phyloP scores from a whole-genome alignment of 2,888 invertebrate genomes.

The Thymelicus sylvestris region DNA sequence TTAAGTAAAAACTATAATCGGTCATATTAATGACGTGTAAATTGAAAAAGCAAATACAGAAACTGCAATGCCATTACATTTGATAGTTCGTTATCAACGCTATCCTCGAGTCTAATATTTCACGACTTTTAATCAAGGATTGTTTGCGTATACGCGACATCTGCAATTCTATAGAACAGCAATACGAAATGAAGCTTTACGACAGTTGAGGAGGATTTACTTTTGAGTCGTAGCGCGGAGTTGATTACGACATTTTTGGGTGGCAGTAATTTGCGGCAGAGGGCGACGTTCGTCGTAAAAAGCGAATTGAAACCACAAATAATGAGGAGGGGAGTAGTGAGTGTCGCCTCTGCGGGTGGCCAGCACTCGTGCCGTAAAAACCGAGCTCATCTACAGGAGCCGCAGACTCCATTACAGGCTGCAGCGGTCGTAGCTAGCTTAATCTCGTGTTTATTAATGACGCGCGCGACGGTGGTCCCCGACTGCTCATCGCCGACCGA shows the following conservation, averaged over 20 bases:
- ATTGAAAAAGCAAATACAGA: slow-evolving; percentile 31
- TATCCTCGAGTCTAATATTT: slow-evolving; percentile 32
- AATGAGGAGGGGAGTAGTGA: slow-evolving; percentile 67
- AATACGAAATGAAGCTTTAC: slow-evolving; percentile 40
- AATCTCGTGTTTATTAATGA: slow-evolving; percentile 78
- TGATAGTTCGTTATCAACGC: slow-evolving; percentile 36
- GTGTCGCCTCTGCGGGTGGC: slow-evolving; percentile 79
- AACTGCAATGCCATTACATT: slow-evolving; percentile 20
- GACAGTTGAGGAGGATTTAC: slow-evolving; percentile 4
- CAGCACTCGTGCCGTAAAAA: slow-evolving; percentile 81
- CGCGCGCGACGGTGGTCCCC: slow-evolving; percentile 64
- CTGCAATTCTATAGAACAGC: slow-evolving; percentile 12
- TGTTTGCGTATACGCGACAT: slow-evolving; percentile 21
- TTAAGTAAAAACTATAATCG: slow-evolving; percentile 26
- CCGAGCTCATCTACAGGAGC: slow-evolving; percentile 76
- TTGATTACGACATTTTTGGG: slow-evolving; percentile 61
- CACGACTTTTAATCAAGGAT: slow-evolving; percentile 44
- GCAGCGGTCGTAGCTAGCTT: slow-evolving; percentile 64
- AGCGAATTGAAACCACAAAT: slow-evolving; percentile 83
- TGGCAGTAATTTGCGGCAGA: slow-evolving; percentile 60
- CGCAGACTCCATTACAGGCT: slow-evolving; percentile 66
- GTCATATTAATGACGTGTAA: slow-evolving; percentile 24
- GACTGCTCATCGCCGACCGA: slow-evolving; percentile 43
- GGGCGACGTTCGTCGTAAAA: slow-evolving; percentile 76
- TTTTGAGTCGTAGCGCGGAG: slow-evolving; percentile 30